Percentiles rank a stretch among this genome's conserved stretches.
Conservation (phyloP, 2,113 vertebrate species). For the Rhynchomys soricoides region DNA sequence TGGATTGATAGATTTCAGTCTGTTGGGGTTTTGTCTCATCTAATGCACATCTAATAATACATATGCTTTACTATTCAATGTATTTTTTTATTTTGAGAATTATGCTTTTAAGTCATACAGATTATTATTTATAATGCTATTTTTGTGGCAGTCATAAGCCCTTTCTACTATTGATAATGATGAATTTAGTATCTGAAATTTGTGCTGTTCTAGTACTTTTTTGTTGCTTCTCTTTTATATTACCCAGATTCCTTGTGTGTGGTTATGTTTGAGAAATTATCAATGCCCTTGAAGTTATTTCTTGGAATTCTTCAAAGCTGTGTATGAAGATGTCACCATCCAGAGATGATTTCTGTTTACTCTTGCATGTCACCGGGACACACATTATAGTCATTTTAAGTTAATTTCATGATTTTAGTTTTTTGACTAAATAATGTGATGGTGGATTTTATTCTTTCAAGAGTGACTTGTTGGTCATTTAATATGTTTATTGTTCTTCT, state of each 20-base stretch:
- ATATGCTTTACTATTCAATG: neutral
- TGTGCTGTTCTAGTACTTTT: neutral
- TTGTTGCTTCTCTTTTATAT: neutral
- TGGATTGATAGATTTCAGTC: neutral
- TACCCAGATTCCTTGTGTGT: neutral
- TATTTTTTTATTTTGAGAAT: conserved; percentile 30
- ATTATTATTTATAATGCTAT: conserved; percentile 27
- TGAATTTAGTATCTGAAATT: neutral
- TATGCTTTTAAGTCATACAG: neutral
- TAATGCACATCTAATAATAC: neutral
- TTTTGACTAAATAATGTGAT: neutral
- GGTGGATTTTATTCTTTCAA: neutral
- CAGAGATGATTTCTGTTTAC: neutral
- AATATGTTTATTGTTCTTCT: neutral
- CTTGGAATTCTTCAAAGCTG: neutral
- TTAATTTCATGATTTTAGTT: conserved; percentile 9
- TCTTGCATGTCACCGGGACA: neutral
- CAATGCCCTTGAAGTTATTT: conserved; percentile 21
- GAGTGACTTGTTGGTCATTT: neutral
- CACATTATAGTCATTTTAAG: neutral
- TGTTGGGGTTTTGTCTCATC: neutral
- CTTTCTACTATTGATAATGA: neutral
- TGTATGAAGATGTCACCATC: neutral
- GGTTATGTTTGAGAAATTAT: neutral
- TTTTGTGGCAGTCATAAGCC: neutral